phyloP scores from a whole-genome alignment of 2,113 vertebrate genomes.

The Leptobrachium ailaonicum region DNA sequence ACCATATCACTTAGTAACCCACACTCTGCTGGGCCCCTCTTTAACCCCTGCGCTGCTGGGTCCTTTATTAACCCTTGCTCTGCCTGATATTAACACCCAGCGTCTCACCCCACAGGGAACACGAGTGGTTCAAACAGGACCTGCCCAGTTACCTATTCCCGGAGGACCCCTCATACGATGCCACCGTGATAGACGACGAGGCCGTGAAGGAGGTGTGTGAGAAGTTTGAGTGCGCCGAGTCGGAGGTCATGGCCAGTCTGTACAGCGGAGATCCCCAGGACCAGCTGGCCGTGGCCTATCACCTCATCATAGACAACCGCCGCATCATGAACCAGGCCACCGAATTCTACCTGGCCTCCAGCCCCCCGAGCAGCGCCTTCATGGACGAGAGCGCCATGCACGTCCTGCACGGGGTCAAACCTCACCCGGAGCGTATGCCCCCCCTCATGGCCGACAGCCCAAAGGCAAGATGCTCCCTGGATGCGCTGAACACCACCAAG shows the following conservation, averaged over 20 bases:
- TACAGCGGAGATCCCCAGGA: constrained; percentile 96
- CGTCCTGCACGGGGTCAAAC: constrained; percentile 87
- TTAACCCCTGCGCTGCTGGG: no score
- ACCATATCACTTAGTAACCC: no score
- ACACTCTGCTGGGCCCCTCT: no score
- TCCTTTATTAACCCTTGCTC: no score
- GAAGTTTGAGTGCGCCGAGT: constrained; percentile 93
- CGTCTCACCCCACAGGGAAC: constrained; percentile 73
- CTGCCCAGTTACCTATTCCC: constrained; percentile 94
- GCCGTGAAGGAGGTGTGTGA: constrained; percentile 94
- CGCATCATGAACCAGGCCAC: constrained; percentile 99
- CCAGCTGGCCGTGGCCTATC: constrained; percentile 93
- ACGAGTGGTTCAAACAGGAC: constrained; percentile 98
- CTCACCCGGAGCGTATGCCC: constrained; percentile 94
- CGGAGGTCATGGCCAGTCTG: constrained; percentile 89
- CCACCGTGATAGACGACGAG: constrained; percentile 89
- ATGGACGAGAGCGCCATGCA: constrained; percentile 88
- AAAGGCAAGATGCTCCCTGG: constrained; percentile 88
- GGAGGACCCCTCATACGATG: constrained; percentile 91
- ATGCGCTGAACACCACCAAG: constrained; percentile 95
- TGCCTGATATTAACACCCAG: no score
- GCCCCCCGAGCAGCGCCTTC: constrained; percentile 91
- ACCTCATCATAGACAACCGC: constrained; percentile 95
- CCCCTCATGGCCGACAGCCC: constrained; percentile 92
- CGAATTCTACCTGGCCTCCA: constrained; percentile 97